These are phyloP conservation scores for Temnothorax longispinosus DNA, from an alignment of 1,140 invertebrate genomes.

Conservation along the genomic window DNA sequence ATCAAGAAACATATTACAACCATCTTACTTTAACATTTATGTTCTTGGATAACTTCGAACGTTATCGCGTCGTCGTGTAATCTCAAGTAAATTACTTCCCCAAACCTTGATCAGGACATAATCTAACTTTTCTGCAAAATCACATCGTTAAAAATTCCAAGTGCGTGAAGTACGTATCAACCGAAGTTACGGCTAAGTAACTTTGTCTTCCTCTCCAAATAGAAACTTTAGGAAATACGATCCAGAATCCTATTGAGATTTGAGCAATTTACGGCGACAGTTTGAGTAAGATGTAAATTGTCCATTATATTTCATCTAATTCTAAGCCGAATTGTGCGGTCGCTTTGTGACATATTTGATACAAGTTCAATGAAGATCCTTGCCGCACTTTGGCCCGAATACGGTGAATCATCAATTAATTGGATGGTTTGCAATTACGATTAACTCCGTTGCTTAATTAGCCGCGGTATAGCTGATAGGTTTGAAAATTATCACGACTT, in stretches of 20 bases:
- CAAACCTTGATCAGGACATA: background rate
- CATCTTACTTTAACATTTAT: background rate
- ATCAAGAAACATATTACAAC: background rate
- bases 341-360: slow-evolving; percentile 39
- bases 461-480: background rate
- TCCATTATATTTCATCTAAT: slow-evolving; percentile 16
- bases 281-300: slow-evolving; percentile 32
- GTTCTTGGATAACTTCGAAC: background rate
- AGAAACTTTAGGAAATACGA: slow-evolving; percentile 32
- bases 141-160: slow-evolving; percentile 31
- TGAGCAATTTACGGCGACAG: slow-evolving; percentile 20
- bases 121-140: slow-evolving; percentile 42
- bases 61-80: slow-evolving; percentile 22
- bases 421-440: background rate
- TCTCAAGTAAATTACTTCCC: slow-evolving; percentile 28
- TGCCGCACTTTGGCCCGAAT: slow-evolving; percentile 7
- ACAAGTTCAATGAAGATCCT: slow-evolving; percentile 31
- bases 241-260: slow-evolving; percentile 1
- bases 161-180: background rate
- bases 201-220: slow-evolving; percentile 12
- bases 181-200: background rate
- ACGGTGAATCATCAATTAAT: slow-evolving; percentile 19
- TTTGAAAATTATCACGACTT: slow-evolving; percentile 24
- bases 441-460: slow-evolving; percentile 35
- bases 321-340: background rate